Percentiles rank a stretch among this genome's conserved stretches.
These are phyloP conservation scores for Platycercus adscitus DNA, from an alignment of 2,113 vertebrate genomes.

Conservation along the genomic window DNA sequence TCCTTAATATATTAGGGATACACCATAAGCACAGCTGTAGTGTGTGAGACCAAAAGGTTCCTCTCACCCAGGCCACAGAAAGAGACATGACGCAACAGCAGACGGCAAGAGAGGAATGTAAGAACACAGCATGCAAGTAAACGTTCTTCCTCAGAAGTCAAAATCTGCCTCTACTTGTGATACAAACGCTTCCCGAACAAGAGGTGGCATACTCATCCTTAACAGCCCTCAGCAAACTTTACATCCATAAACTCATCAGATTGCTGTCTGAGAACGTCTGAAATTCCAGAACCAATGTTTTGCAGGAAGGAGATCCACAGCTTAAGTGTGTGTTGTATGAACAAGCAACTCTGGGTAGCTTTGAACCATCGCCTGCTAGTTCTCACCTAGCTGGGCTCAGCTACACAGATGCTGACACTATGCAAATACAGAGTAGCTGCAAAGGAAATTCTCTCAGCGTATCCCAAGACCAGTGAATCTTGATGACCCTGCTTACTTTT, in stretches of 20 bases:
- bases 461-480: background rate
- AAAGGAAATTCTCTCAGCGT: background rate
- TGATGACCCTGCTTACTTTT: background rate
- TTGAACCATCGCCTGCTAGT: background rate
- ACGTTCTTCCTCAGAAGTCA: background rate
- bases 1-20: background rate
- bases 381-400: background rate
- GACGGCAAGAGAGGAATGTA: background rate
- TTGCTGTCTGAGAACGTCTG: background rate
- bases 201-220: background rate
- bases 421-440: background rate
- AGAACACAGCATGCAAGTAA: background rate
- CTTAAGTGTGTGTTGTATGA: background rate
- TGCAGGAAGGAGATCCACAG: background rate
- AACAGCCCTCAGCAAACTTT: background rate
- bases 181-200: background rate
- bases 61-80: background rate
- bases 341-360: background rate
- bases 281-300: background rate
- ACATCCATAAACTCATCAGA: background rate
- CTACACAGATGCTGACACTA: background rate
- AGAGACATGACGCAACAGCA: background rate
- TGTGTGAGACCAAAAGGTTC: background rate
- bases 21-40: background rate
- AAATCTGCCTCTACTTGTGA: background rate